Evolutionary conservation across 2,797 vertebrate genomes (phyloP), one percentile per base, ranked within the genome.

Genomic region (Zenarchopterus dispar): DNA sequence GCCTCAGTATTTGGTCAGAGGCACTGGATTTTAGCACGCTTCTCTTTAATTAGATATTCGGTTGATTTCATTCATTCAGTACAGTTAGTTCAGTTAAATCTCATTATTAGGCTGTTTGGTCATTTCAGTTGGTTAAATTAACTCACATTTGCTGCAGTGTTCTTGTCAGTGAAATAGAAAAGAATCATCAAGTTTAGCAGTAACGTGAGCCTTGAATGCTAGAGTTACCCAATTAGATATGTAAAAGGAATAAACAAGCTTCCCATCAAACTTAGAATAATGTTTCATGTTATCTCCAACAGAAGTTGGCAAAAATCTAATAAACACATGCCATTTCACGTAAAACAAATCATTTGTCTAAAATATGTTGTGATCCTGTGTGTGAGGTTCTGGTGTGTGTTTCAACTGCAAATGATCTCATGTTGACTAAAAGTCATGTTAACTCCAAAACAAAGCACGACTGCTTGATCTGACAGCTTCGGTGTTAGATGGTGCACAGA

Each of bases 271-370:
- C 7, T 3, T 39, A 36, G 11, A 36, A 11, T 36, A 8, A 15
- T 16, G 3, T 39, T 15, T 39, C 13, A 39, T 46, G 22, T 52
- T 45, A 15, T 24, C 5, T 56, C 33, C 44, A 54, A 65, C 33
- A 65, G 24, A 66, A 67, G 44, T 28, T 57, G 51, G 60, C 28
- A 63, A 56, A n/a, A 73, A 62, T 62, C 55, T 33, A 82, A 80
- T 39, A 57, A 73, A 52, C 69, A 81, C 73, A 10, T 83, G 75
- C 6, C 5, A 17, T 70, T 70, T 78, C 58, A 42, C 58, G 6
- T 59, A 61, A 73, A 78, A 36, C 46, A 22, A 48, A 49, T 16
- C 24, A 4, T 70, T 59, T 49, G 17, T 46, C 48, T 49, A n/a
- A 19, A 56, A 39, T 24, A 48, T 49, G 46, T 44, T 19, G 19